A percentile compares a stretch with the other conserved stretches of the same genome.
These are phyloP conservation scores for Tachystola acroxantha DNA, from an alignment of 2,888 invertebrate genomes.

Conservation along the genomic window DNA sequence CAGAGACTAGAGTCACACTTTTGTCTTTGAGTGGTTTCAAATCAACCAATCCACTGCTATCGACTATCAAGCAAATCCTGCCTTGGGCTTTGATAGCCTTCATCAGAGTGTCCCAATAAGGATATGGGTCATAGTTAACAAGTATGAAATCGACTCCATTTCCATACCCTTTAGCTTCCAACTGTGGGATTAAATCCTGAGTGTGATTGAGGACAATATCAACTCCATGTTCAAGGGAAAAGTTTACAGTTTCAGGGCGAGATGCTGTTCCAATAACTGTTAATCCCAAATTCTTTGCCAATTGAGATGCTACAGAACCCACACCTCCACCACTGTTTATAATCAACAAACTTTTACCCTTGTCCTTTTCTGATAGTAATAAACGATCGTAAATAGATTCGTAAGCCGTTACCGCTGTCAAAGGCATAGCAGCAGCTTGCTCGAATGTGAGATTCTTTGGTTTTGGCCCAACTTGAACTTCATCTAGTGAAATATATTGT, in stretches of 20 bases:
- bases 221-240: constrained; percentile 44
- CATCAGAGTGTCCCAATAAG: constrained; percentile 60
- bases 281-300: constrained; percentile 52
- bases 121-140: constrained; percentile 61
- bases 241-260: constrained; percentile 44
- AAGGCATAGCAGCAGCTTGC: constrained; percentile 64
- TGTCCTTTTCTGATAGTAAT: constrained; percentile 50
- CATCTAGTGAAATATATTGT: constrained; percentile 52
- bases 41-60: constrained; percentile 52
- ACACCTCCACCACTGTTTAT: constrained; percentile 68
- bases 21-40: constrained; percentile 52
- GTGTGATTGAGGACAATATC: constrained; percentile 56
- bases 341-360: constrained; percentile 51
- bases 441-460: constrained; percentile 57
- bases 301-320: constrained; percentile 57
- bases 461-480: constrained; percentile 48
- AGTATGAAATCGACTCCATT: constrained; percentile 57
- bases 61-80: constrained; percentile 58
- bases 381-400: constrained; percentile 56
- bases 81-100: constrained; percentile 59
- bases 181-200: constrained; percentile 45
- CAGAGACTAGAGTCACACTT: constrained; percentile 54
- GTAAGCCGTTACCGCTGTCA: constrained; percentile 54
- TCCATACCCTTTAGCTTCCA: constrained; percentile 43
- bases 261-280: constrained; percentile 65